A percentile compares a stretch with the other conserved stretches of the same genome.
These are phyloP conservation scores for Dromius quadrimaculatus DNA, from an alignment of 2,888 invertebrate genomes.

Conservation along the genomic window DNA sequence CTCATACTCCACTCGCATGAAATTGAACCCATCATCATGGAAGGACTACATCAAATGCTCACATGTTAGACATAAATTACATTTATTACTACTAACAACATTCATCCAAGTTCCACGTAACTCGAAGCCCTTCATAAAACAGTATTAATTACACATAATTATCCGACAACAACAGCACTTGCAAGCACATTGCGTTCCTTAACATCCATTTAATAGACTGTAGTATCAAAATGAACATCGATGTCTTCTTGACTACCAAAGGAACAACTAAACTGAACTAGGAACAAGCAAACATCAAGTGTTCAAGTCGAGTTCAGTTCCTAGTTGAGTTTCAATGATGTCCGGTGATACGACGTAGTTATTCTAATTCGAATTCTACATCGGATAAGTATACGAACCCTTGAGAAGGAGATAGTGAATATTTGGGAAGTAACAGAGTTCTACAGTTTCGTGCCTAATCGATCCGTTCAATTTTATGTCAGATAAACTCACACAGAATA, in stretches of 20 bases:
- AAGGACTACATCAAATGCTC: too few relatives aligned
- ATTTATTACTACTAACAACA: too few relatives aligned
- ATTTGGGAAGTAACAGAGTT: too few relatives aligned
- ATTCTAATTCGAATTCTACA: conserved; percentile 3
- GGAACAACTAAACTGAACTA: not conserved
- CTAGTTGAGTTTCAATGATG: not conserved
- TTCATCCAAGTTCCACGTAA: too few relatives aligned
- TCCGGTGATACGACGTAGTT: not conserved
- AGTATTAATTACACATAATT: conserved; percentile 15
- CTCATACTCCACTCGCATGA: too few relatives aligned
- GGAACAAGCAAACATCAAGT: conserved; percentile 14
- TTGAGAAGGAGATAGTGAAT: too few relatives aligned
- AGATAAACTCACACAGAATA: too few relatives aligned
- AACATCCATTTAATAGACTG: conserved; percentile 22
- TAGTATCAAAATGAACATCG: conserved; percentile 28
- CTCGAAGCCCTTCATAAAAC: not conserved
- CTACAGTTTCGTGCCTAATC: too few relatives aligned
- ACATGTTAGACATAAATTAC: too few relatives aligned
- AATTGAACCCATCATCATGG: too few relatives aligned
- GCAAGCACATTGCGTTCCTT: not conserved
- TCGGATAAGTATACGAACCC: conserved; percentile 6
- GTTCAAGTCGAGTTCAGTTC: conserved; percentile 10
- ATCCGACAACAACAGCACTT: conserved; percentile 20
- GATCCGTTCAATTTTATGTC: too few relatives aligned
- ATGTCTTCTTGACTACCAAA: conserved; percentile 2